phyloP scores from a whole-genome alignment of 2,888 invertebrate genomes.

The Hypomecis atomaria region DNA sequence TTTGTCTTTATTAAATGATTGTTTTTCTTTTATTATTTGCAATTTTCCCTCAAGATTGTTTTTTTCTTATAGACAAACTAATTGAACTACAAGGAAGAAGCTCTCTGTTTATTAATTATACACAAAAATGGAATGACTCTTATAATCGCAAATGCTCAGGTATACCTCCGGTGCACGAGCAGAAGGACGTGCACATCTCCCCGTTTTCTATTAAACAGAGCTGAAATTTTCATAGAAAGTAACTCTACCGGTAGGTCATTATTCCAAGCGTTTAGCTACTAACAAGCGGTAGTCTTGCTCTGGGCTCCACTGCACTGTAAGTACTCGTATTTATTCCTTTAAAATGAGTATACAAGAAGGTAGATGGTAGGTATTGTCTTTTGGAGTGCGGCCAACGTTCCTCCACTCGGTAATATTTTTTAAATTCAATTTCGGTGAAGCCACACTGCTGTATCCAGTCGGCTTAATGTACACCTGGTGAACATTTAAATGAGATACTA shows the following conservation, averaged over 20 bases:
- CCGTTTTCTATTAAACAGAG: constrained; percentile 22
- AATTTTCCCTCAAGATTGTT: too few species aligned
- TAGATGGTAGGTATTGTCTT: constrained; percentile 73
- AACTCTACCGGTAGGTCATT: constrained; percentile 42
- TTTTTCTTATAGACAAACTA: too few species aligned
- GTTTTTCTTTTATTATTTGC: too few species aligned
- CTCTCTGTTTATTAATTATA: too few species aligned
- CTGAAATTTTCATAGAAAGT: constrained; percentile 31
- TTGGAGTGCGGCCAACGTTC: constrained; percentile 80
- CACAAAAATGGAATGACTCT: too few species aligned
- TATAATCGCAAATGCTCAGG: too few species aligned
- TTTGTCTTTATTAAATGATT: too few species aligned
- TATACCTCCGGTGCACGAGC: too few species aligned
- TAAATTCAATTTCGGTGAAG: constrained; percentile 83
- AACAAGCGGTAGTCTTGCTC: constrained; percentile 55
- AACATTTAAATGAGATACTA: constrained; percentile 80
- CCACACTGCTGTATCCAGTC: constrained; percentile 77
- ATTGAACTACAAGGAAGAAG: too few species aligned
- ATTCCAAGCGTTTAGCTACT: constrained; percentile 53
- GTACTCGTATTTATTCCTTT: constrained; percentile 69
- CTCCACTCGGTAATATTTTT: constrained; percentile 82
- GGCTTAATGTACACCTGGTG: constrained; percentile 83
- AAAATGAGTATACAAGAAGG: constrained; percentile 79
- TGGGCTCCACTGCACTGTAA: constrained; percentile 54
- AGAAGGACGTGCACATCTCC: not conserved